Evolutionary conservation across 1,140 invertebrate genomes (phyloP).

Genomic region (Hestina assimilis): DNA sequence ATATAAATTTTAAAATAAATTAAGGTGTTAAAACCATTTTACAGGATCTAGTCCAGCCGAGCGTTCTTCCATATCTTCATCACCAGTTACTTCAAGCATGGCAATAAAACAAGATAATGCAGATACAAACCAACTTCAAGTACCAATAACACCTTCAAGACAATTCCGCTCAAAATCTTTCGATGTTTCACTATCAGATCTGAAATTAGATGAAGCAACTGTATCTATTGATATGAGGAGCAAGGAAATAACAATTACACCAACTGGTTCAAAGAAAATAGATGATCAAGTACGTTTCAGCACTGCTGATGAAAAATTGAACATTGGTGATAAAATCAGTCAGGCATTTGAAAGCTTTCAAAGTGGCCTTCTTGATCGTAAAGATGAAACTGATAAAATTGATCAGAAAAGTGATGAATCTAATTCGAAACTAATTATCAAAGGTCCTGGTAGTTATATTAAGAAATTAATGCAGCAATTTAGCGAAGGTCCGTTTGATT

Average conservation of each 20-base stretch:
- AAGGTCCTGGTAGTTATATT: slow-evolving; percentile 69
- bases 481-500: slow-evolving; percentile 69
- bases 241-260: slow-evolving; percentile 66
- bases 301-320: slow-evolving; percentile 52
- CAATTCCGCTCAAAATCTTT: slow-evolving; percentile 71
- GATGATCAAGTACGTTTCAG: slow-evolving; percentile 43
- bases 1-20: too few relatives aligned
- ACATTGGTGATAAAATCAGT: slow-evolving; percentile 55
- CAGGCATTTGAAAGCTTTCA: slow-evolving; percentile 57
- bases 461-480: slow-evolving; percentile 75
- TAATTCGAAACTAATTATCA: slow-evolving; percentile 59
- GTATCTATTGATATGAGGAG: slow-evolving; percentile 63
- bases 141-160: slow-evolving; percentile 55
- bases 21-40: background rate
- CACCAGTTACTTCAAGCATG: slow-evolving; percentile 57
- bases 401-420: slow-evolving; percentile 31
- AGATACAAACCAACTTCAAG: slow-evolving; percentile 58
- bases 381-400: slow-evolving; percentile 26
- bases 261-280: slow-evolving; percentile 51
- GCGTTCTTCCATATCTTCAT: slow-evolving; percentile 61
- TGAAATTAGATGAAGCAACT: slow-evolving; percentile 61
- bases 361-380: slow-evolving; percentile 41
- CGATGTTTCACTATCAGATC: slow-evolving; percentile 60
- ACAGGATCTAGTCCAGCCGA: slow-evolving; percentile 72
- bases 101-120: slow-evolving; percentile 52